These are phyloP conservation scores for Drosophila barbarae DNA, from an alignment of 2,888 invertebrate genomes.

Conservation along the genomic window DNA sequence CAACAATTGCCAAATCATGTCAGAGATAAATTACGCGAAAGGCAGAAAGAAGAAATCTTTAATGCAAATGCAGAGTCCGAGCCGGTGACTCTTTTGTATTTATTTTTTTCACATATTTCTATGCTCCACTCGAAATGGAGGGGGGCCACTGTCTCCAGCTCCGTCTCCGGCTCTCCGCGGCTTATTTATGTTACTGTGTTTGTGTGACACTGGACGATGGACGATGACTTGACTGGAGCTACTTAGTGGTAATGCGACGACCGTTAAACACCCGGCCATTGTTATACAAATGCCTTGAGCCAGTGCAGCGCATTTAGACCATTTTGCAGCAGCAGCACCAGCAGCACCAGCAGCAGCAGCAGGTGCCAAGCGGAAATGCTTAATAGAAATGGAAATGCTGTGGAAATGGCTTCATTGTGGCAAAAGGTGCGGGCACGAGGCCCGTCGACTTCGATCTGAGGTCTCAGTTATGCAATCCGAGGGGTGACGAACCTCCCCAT, in stretches of 20 bases:
- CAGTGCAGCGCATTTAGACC: constrained; percentile 7
- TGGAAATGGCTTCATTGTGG: constrained; percentile 49
- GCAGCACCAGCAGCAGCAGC: constrained; percentile 5
- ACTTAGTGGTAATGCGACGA: constrained; percentile 53
- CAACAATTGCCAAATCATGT: constrained; percentile 47
- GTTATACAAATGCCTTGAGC: constrained; percentile 22
- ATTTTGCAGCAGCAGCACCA: constrained; percentile 4
- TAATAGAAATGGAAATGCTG: constrained; percentile 50
- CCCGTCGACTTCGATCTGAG: constrained; percentile 2
- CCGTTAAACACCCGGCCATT: constrained; percentile 50
- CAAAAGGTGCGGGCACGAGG: constrained; percentile 17
- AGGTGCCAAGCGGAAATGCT: constrained; percentile 12
- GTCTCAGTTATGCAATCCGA: constrained; percentile 16
- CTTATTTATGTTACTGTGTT: constrained; percentile 61
- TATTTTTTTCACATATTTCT: not conserved
- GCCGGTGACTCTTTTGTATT: constrained; percentile 25
- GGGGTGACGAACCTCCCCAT: too few relatives aligned
- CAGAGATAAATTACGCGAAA: constrained; percentile 52
- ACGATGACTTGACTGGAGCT: constrained; percentile 48
- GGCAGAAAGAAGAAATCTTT: constrained; percentile 30
- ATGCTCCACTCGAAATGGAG: constrained; percentile 37
- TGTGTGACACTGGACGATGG: constrained; percentile 33
- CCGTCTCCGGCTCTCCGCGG: constrained; percentile 22
- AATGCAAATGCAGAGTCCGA: constrained; percentile 45
- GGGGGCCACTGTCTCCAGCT: constrained; percentile 42